Evolutionary conservation across 2,888 invertebrate genomes (phyloP).

Genomic region (Drosophila ustulata): DNA sequence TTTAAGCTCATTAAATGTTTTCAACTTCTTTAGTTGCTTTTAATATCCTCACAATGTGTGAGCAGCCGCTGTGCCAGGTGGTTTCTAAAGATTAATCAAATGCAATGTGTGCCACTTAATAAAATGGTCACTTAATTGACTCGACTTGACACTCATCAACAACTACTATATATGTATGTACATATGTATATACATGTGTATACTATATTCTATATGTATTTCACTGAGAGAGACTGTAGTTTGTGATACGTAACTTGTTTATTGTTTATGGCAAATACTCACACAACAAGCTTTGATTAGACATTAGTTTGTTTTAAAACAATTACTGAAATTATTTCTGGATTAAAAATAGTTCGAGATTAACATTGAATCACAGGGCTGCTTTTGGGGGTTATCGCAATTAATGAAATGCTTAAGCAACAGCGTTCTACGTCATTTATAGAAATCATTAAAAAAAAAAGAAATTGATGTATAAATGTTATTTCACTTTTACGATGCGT

Average conservation of each 20-base stretch:
- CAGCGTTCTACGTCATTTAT: constrained; percentile 52
- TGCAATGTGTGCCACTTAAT: constrained; percentile 24
- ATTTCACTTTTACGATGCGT: constrained; percentile 9
- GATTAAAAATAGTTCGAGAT: constrained; percentile 11
- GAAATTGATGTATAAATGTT: constrained; percentile 1
- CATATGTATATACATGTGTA: background rate
- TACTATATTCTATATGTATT: background rate
- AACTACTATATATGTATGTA: background rate
- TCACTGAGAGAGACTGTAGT: background rate
- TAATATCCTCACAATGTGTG: background rate
- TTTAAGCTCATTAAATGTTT: background rate
- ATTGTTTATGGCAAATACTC: constrained; percentile 31
- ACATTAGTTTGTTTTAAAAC: constrained; percentile 38
- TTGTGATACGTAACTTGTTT: constrained; percentile 43
- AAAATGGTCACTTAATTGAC: constrained; percentile 9
- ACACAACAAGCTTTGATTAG: constrained; percentile 39
- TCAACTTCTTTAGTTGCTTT: background rate
- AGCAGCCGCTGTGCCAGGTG: background rate
- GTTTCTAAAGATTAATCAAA: constrained; percentile 14
- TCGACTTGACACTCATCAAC: constrained; percentile 3
- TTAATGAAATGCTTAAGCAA: constrained; percentile 41
- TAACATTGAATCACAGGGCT: constrained; percentile 53
- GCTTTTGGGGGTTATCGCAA: constrained; percentile 54
- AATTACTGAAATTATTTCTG: constrained; percentile 28
- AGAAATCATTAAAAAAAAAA: constrained; percentile 3